Evolutionary conservation across 2,888 invertebrate species (phyloP).

Genomic region (Phanerotoma sp.): DNA sequence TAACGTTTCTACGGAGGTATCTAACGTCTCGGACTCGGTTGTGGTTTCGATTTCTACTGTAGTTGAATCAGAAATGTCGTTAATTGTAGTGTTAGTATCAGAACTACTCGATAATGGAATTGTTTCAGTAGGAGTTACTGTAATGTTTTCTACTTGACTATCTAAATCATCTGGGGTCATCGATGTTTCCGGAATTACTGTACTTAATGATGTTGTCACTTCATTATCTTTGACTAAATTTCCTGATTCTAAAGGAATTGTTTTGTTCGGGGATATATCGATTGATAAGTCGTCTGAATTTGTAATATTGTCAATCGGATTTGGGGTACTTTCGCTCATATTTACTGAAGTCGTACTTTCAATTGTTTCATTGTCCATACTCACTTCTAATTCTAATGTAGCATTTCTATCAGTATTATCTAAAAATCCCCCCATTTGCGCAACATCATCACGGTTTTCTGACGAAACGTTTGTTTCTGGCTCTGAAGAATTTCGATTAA

Average conservation of each 20-base stretch:
- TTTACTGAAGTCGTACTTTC: constrained; percentile 4
- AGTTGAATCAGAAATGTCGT: constrained; percentile 32
- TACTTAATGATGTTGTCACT: neutral
- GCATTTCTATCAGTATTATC: constrained; percentile 38
- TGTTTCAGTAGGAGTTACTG: constrained; percentile 25
- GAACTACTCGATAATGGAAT: constrained; percentile 15
- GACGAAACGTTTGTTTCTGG: neutral
- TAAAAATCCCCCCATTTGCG: constrained; percentile 40
- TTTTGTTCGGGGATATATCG: neutral
- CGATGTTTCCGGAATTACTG: constrained; percentile 8
- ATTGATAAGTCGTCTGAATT: neutral
- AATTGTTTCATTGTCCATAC: constrained; percentile 6
- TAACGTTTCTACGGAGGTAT: constrained; percentile 7
- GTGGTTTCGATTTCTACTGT: constrained; percentile 1
- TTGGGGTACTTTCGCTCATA: constrained; percentile 1
- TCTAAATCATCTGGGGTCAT: constrained; percentile 4
- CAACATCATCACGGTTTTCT: constrained; percentile 28
- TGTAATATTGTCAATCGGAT: neutral
- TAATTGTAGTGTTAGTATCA: constrained; percentile 36
- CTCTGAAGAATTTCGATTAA: constrained; percentile 6
- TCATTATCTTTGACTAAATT: neutral
- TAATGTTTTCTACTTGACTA: constrained; percentile 21
- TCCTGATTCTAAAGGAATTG: neutral
- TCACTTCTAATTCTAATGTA: constrained; percentile 21
- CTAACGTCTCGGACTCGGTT: constrained; percentile 1